These are phyloP conservation scores for Forbesichthys agassizii DNA, from an alignment of 2,113 vertebrate species.

Conservation along the genomic window DNA sequence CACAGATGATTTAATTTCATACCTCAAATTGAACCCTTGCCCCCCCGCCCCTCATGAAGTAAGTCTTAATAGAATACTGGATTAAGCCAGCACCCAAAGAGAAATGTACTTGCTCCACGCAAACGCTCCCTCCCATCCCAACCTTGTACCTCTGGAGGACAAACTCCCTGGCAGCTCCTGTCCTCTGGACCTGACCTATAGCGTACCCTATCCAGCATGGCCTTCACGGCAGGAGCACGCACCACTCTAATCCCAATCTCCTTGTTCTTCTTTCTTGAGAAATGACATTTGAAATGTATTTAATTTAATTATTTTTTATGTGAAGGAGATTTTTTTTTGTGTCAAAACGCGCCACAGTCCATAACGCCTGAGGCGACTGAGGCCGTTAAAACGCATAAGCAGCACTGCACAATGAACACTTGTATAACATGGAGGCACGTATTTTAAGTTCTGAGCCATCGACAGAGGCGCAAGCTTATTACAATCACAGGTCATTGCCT, in stretches of 20 bases:
- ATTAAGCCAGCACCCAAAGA: constrained; percentile 42
- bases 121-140: neutral
- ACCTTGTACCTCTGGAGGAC: constrained; percentile 35
- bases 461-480: constrained; percentile 48
- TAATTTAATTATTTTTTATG: neutral
- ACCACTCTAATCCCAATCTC: constrained; percentile 17
- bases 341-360: constrained; percentile 36
- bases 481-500: constrained; percentile 55
- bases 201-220: constrained; percentile 13
- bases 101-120: neutral
- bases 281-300: constrained; percentile 7
- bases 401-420: constrained; percentile 69
- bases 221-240: neutral
- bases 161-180: constrained; percentile 69
- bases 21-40: constrained; percentile 38
- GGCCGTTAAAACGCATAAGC: constrained; percentile 57
- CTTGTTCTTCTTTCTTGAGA: constrained; percentile 6
- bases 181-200: constrained; percentile 49
- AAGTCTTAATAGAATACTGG: constrained; percentile 33
- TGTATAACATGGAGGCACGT: constrained; percentile 57
- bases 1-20: neutral
- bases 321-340: constrained; percentile 33
- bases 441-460: constrained; percentile 49
- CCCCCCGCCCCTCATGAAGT: constrained; percentile 3
- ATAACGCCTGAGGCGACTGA: constrained; percentile 35